These are phyloP conservation scores for Crossocerus cetratus DNA, from an alignment of 2,888 invertebrate species.

Conservation along the genomic window DNA sequence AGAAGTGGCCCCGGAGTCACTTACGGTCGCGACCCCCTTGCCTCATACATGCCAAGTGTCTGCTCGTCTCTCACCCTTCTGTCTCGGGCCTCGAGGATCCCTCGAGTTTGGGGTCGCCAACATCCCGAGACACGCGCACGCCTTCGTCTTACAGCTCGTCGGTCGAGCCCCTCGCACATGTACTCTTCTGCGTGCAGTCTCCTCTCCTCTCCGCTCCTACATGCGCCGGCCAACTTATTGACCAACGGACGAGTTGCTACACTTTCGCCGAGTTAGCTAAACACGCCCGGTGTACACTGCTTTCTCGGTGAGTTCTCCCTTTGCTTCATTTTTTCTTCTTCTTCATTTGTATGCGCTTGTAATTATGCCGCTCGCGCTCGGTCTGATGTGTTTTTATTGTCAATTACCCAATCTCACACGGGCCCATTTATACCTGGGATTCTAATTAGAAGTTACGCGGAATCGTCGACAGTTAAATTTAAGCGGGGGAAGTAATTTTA, in stretches of 20 bases:
- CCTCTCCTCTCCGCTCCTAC: not conserved
- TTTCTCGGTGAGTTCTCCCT: not conserved
- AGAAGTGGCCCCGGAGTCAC: conserved; percentile 46
- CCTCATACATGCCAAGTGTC: conserved; percentile 25
- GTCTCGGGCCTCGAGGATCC: conserved; percentile 24
- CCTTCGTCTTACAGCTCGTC: not conserved
- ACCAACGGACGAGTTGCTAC: too few species aligned
- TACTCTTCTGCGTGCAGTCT: too few species aligned
- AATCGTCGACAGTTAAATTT: conserved; percentile 6
- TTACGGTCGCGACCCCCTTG: conserved; percentile 53
- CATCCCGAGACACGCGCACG: conserved; percentile 23
- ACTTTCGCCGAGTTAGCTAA: too few species aligned
- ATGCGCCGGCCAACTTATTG: not conserved
- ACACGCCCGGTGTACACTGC: too few species aligned
- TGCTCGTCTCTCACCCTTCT: conserved; percentile 28
- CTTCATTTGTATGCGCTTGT: not conserved
- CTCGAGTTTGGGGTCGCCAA: conserved; percentile 33
- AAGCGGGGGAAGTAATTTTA: conserved; percentile 12
- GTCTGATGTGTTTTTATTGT: too few species aligned
- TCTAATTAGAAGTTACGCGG: not conserved
- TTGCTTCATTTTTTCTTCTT: not conserved
- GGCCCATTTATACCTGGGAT: too few species aligned
- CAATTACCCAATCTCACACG: too few species aligned
- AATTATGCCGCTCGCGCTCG: not conserved
- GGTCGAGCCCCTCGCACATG: not conserved